Conservation (phyloP, 2,797 vertebrate species). For the Cyprinodon diabolis region DNA sequence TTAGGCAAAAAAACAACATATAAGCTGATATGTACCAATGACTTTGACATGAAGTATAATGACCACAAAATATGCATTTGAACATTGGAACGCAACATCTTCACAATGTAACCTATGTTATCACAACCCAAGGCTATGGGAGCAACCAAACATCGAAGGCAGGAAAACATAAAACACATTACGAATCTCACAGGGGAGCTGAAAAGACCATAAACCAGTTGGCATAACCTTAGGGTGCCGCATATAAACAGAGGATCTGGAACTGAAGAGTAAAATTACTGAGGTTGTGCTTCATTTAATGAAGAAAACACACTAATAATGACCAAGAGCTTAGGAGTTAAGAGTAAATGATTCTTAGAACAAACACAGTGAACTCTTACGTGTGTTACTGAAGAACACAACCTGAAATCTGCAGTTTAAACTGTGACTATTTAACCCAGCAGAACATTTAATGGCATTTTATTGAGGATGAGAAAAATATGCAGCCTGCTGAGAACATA, state of each 20-base stretch:
- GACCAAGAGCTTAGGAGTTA: not conserved
- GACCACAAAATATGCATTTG: too few species aligned
- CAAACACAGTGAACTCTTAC: not conserved
- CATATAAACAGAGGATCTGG: not conserved
- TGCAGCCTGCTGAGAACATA: constrained; percentile 8
- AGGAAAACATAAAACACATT: too few species aligned
- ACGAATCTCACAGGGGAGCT: too few species aligned
- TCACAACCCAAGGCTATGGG: too few species aligned
- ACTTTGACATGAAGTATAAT: too few species aligned
- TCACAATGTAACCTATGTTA: too few species aligned
- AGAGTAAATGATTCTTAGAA: not conserved
- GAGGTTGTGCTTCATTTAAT: not conserved
- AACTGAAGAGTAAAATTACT: not conserved
- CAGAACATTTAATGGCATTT: not conserved
- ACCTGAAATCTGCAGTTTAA: not conserved
- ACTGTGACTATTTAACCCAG: not conserved
- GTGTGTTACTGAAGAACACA: not conserved
- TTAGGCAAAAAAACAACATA: too few species aligned
- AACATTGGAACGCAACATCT: too few species aligned
- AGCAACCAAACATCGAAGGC: too few species aligned
- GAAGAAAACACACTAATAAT: not conserved
- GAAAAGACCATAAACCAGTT: not conserved
- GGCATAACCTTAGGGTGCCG: not conserved
- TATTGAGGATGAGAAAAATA: constrained; percentile 1
- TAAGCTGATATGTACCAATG: too few species aligned